A percentile compares a stretch with the other conserved stretches of the same genome.
These are phyloP conservation scores for Peromyscus nudipes DNA, from an alignment of 2,797 vertebrate species.

Conservation along the genomic window DNA sequence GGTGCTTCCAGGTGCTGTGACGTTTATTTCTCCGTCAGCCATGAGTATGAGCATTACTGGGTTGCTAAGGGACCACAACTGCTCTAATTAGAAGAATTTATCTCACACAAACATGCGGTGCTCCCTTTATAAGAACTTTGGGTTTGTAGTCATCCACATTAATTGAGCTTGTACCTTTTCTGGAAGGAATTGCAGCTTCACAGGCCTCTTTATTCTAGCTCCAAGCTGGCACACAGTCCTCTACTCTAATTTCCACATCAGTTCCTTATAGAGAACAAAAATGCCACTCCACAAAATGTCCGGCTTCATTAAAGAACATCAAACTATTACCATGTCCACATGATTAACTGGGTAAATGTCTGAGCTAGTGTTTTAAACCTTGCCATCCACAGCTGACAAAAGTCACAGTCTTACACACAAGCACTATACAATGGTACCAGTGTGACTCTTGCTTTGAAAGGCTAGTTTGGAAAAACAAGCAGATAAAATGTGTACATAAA, in stretches of 20 bases:
- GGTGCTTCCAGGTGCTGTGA: background rate
- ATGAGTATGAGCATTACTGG: background rate
- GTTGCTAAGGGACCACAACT: background rate
- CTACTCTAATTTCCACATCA: slow-evolving; percentile 46
- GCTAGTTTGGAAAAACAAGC: background rate
- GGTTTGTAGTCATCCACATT: slow-evolving; percentile 31
- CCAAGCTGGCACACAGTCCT: slow-evolving; percentile 31
- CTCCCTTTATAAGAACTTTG: slow-evolving; percentile 16
- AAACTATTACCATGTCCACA: background rate
- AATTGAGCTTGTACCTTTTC: background rate
- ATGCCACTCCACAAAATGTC: slow-evolving; percentile 13
- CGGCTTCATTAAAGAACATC: slow-evolving; percentile 12
- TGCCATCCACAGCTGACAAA: slow-evolving; percentile 10
- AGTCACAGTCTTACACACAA: background rate
- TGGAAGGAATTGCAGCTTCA: background rate
- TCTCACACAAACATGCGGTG: slow-evolving; percentile 3
- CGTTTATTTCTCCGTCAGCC: background rate
- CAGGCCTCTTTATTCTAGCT: slow-evolving; percentile 22
- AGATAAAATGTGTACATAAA: background rate
- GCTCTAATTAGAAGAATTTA: slow-evolving; percentile 12
- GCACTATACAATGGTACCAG: background rate
- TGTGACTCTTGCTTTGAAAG: background rate
- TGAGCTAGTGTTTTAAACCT: slow-evolving; percentile 22
- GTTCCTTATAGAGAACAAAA: slow-evolving; percentile 60
- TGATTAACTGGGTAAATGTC: slow-evolving; percentile 33